phyloP scores from a whole-genome alignment of 2,888 invertebrate genomes.

The Pyrrhia umbra region DNA sequence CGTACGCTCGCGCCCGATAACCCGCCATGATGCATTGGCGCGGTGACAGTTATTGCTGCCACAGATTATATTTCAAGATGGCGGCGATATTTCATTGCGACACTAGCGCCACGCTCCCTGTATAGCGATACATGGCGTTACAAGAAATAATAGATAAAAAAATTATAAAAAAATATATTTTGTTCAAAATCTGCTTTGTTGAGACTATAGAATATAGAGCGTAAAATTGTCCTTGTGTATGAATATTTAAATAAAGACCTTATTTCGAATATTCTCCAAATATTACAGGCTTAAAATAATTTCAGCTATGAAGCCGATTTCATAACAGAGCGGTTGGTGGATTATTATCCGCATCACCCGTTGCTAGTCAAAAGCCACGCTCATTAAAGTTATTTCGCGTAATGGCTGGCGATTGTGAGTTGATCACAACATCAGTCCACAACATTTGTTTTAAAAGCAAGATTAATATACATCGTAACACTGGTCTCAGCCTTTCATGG shows the following conservation, averaged over 20 bases:
- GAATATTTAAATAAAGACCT: neutral
- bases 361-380: constrained; percentile 49
- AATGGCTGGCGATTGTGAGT: constrained; percentile 52
- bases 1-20: constrained; percentile 23
- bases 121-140: neutral
- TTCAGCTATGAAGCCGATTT: constrained; percentile 7
- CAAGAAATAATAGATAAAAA: neutral
- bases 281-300: constrained; percentile 7
- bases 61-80: constrained; percentile 75
- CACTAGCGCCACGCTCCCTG: constrained; percentile 42
- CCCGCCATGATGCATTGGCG: constrained; percentile 64
- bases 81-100: constrained; percentile 59
- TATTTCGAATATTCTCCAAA: neutral
- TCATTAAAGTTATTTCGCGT: constrained; percentile 51
- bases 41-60: constrained; percentile 69
- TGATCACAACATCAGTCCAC: constrained; percentile 54
- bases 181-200: neutral
- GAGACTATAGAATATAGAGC: neutral
- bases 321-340: constrained; percentile 21
- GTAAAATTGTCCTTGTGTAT: neutral
- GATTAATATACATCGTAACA: constrained; percentile 53
- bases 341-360: constrained; percentile 30
- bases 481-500: constrained; percentile 14
- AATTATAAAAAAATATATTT: neutral
- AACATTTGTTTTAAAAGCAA: constrained; percentile 62